Evolutionary conservation across 2,888 invertebrate species (phyloP), one percentile per base, ranked within the genome.

Genomic region (Nasonia oneida): DNA sequence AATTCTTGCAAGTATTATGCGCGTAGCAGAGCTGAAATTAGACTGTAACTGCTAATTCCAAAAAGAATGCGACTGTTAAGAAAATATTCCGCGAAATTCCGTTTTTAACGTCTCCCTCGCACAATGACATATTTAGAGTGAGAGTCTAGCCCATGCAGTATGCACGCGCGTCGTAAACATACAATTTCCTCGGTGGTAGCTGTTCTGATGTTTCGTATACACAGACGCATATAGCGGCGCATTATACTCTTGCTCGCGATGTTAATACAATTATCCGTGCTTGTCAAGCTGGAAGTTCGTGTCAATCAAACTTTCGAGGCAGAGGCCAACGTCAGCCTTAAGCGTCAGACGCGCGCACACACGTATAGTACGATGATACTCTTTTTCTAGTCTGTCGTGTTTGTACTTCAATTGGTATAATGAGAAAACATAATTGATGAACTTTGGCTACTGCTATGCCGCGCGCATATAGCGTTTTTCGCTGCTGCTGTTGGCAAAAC

Each of bases 251-350:
- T 10, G 12, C 23, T 50, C 33, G 33, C 73, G 18, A 83, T 76
- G 70, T 71, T 83, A 83, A 83, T 83, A 83, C 79, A 79, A 86
- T 86, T 86, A 83, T 82, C 33, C 47, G 61, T 14, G 83, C 83
- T 71, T 75, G 74, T 76, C 86, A 78, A 70, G 70, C 39, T 80
- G 33, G 86, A 86, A 86, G 57, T 86, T 83, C 53, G 47, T 61
- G 83, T 83, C 86, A 81, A 86, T 83, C 80, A 83, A 86, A 81
- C 77, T 86, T 83, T 79, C 15, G 57, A 74, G 39, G 14, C 42
- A 47, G 29, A 29, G 15, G 15, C 73, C 53, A 53, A 53, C 18
- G 53, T 53, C 50, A 61, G 67, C 50, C 67, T 73, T 82, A 47
- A 74, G 70, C 82, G n/a, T 73, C 64, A 74, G 61, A n/a, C 37